Conservation (phyloP, 2,797 vertebrate species). For the Sternotherus odoratus region DNA sequence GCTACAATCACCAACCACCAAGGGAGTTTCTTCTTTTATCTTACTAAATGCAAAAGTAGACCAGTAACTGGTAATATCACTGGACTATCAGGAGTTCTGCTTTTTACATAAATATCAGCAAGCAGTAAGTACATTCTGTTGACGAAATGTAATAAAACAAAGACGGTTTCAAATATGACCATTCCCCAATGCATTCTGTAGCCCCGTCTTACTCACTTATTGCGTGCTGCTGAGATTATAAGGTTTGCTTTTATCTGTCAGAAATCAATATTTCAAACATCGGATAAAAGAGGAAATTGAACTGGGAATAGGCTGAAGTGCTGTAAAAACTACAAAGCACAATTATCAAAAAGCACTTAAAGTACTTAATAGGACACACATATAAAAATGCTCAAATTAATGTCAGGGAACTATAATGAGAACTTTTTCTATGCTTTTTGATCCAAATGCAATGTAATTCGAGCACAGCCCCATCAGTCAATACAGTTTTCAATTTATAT, state of each 20-base stretch:
- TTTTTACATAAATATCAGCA: slow-evolving; percentile 95
- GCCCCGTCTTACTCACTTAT: slow-evolving; percentile 86
- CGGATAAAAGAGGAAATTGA: slow-evolving; percentile 99
- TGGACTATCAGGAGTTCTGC: slow-evolving; percentile 85
- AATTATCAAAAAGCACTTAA: slow-evolving; percentile 99
- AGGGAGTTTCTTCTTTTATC: slow-evolving; percentile 91
- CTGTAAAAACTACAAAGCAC: slow-evolving; percentile 99
- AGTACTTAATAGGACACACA: slow-evolving; percentile 99
- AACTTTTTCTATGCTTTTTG: slow-evolving; percentile 90
- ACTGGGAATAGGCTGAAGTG: slow-evolving; percentile 99
- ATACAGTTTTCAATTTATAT: slow-evolving; percentile 88
- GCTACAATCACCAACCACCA: slow-evolving; percentile 94
- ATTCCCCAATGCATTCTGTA: slow-evolving; percentile 89
- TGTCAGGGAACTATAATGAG: slow-evolving; percentile 94
- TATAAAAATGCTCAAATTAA: slow-evolving; percentile 99
- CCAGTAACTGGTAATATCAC: slow-evolving; percentile 91
- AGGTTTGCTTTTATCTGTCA: slow-evolving; percentile 99
- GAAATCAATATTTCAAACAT: slow-evolving; percentile 99
- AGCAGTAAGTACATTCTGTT: slow-evolving; percentile 98
- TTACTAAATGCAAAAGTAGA: slow-evolving; percentile 93
- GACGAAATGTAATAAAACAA: slow-evolving; percentile 98
- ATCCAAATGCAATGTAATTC: slow-evolving; percentile 88
- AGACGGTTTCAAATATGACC: slow-evolving; percentile 88
- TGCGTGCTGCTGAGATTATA: slow-evolving; percentile 97
- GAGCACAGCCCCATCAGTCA: slow-evolving; percentile 85